These are phyloP conservation scores for Mustelus asterias DNA, from an alignment of 2,113 vertebrate genomes.

Conservation along the genomic window DNA sequence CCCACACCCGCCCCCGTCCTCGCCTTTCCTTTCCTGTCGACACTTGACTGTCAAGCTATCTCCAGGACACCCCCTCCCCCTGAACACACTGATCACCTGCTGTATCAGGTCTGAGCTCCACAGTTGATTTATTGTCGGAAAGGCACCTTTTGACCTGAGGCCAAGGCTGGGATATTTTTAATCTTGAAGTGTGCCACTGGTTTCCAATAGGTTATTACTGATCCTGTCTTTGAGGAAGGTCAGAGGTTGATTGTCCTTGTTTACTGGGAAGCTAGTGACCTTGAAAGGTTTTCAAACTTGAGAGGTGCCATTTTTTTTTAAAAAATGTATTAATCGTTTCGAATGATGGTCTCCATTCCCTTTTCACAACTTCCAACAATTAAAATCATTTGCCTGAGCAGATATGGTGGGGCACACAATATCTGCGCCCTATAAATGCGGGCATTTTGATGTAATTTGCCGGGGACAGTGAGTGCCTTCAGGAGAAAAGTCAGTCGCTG, in stretches of 20 bases:
- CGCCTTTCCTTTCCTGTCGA: slow-evolving; percentile 47
- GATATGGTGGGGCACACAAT: not conserved
- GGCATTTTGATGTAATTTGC: not conserved
- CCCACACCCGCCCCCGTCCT: slow-evolving; percentile 14
- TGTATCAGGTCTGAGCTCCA: slow-evolving; percentile 43
- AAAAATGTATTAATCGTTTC: not conserved
- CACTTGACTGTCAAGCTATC: slow-evolving; percentile 43
- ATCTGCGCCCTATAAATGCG: not conserved
- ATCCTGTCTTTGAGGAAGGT: slow-evolving; percentile 31
- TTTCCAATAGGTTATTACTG: slow-evolving; percentile 43
- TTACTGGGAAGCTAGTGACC: slow-evolving; percentile 25
- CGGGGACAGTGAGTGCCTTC: not conserved
- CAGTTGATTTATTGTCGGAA: slow-evolving; percentile 52
- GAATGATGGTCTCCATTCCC: not conserved
- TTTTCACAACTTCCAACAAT: not conserved
- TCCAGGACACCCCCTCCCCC: slow-evolving; percentile 34
- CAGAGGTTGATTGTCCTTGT: slow-evolving; percentile 10
- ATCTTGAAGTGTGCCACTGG: slow-evolving; percentile 50
- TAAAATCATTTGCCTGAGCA: not conserved
- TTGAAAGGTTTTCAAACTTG: not conserved
- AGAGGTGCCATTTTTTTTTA: not conserved
- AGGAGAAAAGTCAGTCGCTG: not conserved
- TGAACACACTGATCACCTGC: slow-evolving; percentile 48
- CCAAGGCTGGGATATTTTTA: slow-evolving; percentile 48
- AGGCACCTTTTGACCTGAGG: slow-evolving; percentile 52